Conservation (phyloP, 2,888 invertebrate genomes). For the Chorisops tibialis region DNA sequence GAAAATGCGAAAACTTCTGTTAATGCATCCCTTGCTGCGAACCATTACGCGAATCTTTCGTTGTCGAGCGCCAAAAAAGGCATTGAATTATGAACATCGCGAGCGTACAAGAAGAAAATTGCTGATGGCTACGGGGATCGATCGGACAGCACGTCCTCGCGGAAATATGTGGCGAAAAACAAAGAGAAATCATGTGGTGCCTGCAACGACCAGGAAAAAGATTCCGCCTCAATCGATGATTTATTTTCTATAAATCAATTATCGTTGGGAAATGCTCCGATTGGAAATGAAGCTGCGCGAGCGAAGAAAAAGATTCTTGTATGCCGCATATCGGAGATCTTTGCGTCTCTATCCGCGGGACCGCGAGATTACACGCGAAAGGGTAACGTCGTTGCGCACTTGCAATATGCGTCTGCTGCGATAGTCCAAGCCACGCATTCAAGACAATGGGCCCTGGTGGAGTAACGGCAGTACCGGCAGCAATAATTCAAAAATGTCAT, state of each 20-base stretch:
- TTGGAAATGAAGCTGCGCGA: background rate
- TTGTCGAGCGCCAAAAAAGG: slow-evolving; percentile 18
- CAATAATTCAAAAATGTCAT: too few species aligned
- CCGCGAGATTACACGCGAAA: too few species aligned
- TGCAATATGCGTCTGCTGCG: too few species aligned
- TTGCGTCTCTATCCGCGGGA: too few species aligned
- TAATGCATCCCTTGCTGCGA: background rate
- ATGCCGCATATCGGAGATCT: too few species aligned
- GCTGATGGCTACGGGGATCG: slow-evolving; percentile 10
- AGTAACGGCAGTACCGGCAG: too few species aligned
- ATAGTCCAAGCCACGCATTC: too few species aligned
- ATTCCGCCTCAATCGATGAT: slow-evolving; percentile 31
- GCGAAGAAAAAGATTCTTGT: too few species aligned
- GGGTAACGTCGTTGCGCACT: too few species aligned
- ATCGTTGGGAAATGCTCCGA: slow-evolving; percentile 22
- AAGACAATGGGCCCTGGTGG: too few species aligned
- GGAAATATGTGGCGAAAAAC: slow-evolving; percentile 16
- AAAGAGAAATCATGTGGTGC: slow-evolving; percentile 4
- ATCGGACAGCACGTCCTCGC: slow-evolving; percentile 19
- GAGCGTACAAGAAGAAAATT: slow-evolving; percentile 19
- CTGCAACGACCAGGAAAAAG: slow-evolving; percentile 3
- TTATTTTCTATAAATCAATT: slow-evolving; percentile 39
- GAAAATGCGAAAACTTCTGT: slow-evolving; percentile 16
- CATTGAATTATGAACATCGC: slow-evolving; percentile 23
- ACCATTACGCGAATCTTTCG: background rate